Evolutionary conservation across 1,140 invertebrate genomes (phyloP).

Genomic region (Heliconius hermathena): DNA sequence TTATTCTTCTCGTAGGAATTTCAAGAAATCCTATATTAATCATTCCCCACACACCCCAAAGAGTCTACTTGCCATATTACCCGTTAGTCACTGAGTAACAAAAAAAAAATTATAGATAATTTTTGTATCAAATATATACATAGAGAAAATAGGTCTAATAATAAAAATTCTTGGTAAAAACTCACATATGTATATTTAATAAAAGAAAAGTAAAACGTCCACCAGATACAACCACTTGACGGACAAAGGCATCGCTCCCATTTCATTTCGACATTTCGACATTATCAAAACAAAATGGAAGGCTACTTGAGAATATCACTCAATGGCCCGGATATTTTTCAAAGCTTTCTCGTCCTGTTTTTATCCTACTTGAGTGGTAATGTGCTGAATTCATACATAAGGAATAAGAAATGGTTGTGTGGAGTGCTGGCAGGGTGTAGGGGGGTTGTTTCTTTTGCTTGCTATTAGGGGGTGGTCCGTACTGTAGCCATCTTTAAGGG

Average conservation of each 20-base stretch:
- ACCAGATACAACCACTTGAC: constrained; percentile 44
- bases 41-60: no score
- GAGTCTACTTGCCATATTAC: no score
- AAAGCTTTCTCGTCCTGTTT: constrained; percentile 79
- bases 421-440: constrained; percentile 56
- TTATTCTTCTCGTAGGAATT: no score
- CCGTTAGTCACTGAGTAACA: no score
- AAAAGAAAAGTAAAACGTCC: background rate
- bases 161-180: no score
- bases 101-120: no score
- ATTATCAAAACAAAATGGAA: constrained; percentile 61
- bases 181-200: background rate
- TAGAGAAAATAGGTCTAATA: no score
- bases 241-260: constrained; percentile 43
- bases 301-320: constrained; percentile 60
- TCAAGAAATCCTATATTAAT: no score
- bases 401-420: constrained; percentile 77
- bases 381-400: constrained; percentile 83
- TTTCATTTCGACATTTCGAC: constrained; percentile 49
- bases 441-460: constrained; percentile 57
- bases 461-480: constrained; percentile 48
- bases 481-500: constrained; percentile 16
- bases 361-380: constrained; percentile 83
- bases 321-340: constrained; percentile 78
- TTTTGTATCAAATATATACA: no score